These are phyloP conservation scores for Phoeniculus purpureus DNA, from an alignment of 2,797 vertebrate genomes.

Conservation along the genomic window DNA sequence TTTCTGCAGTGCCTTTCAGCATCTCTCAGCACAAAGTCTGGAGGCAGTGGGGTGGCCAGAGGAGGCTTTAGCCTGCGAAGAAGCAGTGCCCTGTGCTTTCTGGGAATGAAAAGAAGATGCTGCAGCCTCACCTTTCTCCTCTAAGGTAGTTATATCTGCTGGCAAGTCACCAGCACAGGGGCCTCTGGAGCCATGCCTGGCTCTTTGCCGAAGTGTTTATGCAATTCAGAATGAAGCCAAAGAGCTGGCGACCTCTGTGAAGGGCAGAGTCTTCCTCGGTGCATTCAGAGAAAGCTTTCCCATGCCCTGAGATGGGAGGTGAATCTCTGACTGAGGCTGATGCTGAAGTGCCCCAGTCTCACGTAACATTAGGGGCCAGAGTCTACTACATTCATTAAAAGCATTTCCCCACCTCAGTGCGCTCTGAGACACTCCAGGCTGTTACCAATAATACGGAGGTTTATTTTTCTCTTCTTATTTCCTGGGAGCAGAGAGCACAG, in stretches of 20 bases:
- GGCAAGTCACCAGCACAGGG: not conserved
- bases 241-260: slow-evolving; percentile 41
- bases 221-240: not conserved
- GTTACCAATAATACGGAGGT: not conserved
- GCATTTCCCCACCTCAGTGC: not conserved
- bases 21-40: not conserved
- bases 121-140: not conserved
- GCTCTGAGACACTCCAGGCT: not conserved
- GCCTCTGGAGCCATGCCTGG: slow-evolving; percentile 1
- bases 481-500: not conserved
- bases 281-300: slow-evolving; percentile 18
- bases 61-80: not conserved
- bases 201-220: not conserved
- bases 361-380: fast-evolving
- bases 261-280: slow-evolving; percentile 1
- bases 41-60: not conserved
- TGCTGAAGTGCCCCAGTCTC: not conserved
- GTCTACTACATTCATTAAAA: not conserved
- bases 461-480: not conserved
- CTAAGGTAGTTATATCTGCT: not conserved
- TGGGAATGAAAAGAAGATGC: not conserved
- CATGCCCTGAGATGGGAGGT: not conserved
- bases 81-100: not conserved
- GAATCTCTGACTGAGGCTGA: not conserved
- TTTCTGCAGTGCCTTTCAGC: not conserved